phyloP scores from a whole-genome alignment of 2,888 invertebrate species.

The Heliconius ethilla region DNA sequence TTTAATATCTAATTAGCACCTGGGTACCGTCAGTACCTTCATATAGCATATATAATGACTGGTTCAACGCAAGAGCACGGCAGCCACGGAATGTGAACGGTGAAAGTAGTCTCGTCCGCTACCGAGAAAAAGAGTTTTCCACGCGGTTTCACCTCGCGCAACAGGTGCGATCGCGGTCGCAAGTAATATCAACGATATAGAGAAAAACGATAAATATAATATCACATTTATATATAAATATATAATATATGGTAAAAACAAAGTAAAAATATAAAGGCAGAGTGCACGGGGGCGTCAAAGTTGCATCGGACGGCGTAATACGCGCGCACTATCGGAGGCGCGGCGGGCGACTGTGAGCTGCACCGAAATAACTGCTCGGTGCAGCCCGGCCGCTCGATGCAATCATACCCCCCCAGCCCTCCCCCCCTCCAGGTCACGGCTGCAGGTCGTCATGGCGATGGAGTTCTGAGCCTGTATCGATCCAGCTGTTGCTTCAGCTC shows the following conservation, averaged over 20 bases:
- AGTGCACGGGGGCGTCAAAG: conserved; percentile 58
- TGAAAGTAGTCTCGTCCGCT: conserved; percentile 78
- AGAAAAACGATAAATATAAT: conserved; percentile 28
- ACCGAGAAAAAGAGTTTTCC: conserved; percentile 78
- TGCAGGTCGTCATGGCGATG: conserved; percentile 67
- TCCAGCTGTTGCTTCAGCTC: conserved; percentile 74
- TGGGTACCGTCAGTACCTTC: conserved; percentile 46
- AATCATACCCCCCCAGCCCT: conserved; percentile 57
- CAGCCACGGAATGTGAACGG: conserved; percentile 70
- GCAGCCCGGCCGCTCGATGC: conserved; percentile 79
- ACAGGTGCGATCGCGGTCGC: conserved; percentile 58
- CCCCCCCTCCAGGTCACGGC: conserved; percentile 72
- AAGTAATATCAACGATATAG: conserved; percentile 25
- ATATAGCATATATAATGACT: conserved; percentile 52
- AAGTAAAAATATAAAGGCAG: conserved; percentile 48
- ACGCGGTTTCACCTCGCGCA: conserved; percentile 76
- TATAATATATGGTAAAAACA: conserved; percentile 31
- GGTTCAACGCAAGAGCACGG: conserved; percentile 62
- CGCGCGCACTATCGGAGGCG: conserved; percentile 73
- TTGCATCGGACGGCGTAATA: conserved; percentile 53
- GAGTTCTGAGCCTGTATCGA: conserved; percentile 67
- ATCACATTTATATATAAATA: conserved; percentile 34
- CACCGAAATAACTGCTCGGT: conserved; percentile 81
- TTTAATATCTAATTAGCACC: conserved; percentile 41
- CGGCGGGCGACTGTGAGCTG: conserved; percentile 75